phyloP scores from a whole-genome alignment of 2,113 vertebrate species.

The Callipepla californica region DNA sequence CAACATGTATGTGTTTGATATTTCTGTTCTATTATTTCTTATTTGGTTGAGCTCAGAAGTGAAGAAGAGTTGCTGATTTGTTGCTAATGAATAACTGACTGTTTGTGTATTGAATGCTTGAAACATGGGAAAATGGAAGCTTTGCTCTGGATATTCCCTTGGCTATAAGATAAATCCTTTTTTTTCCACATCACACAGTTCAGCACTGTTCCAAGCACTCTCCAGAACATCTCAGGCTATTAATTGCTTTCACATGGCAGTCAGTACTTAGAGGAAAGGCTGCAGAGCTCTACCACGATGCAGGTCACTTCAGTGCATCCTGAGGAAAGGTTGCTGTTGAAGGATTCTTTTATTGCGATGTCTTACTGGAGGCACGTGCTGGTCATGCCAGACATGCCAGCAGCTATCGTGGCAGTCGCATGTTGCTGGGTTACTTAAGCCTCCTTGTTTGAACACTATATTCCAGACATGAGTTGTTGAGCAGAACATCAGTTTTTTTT shows the following conservation, averaged over 20 bases:
- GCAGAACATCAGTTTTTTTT: background rate
- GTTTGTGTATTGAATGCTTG: background rate
- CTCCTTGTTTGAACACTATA: background rate
- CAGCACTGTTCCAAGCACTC: background rate
- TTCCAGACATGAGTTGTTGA: background rate
- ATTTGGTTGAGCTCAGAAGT: background rate
- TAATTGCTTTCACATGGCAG: background rate
- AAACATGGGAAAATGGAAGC: background rate
- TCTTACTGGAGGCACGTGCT: slow-evolving; percentile 1
- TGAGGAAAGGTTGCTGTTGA: background rate
- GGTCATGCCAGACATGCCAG: slow-evolving; percentile 14
- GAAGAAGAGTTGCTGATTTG: background rate
- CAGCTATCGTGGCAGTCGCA: background rate
- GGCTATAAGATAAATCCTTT: background rate
- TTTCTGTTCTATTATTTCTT: background rate
- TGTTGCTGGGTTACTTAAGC: slow-evolving; percentile 25
- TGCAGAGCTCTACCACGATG: background rate
- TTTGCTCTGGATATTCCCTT: background rate
- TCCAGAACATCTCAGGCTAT: background rate
- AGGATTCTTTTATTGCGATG: background rate
- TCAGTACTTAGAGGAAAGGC: background rate
- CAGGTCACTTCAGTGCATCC: background rate
- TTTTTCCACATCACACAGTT: background rate
- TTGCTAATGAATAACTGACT: background rate
- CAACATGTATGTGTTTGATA: background rate